Evolutionary conservation across 2,888 invertebrate genomes (phyloP), one percentile per base, ranked within the genome.

Genomic region (Xestia xanthographa): DNA sequence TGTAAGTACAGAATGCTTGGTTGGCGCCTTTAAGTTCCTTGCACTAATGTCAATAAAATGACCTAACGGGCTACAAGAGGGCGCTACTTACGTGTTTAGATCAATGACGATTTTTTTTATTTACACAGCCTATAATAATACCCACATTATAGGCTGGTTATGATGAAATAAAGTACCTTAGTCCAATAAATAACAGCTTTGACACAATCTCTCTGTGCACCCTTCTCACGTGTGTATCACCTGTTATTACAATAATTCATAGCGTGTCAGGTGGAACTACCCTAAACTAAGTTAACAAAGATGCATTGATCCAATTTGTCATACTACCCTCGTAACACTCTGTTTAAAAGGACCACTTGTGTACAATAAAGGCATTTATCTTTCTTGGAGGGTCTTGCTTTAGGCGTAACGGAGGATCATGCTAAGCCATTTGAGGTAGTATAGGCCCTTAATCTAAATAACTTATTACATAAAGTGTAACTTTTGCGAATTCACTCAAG

Each of bases 231-330:
- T 8, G 17, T 62, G 38, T 56, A 34, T 22, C 20, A 26, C 41
- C 20, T 62, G 34, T 72, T 38, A 58, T 66, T 43, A 66, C 6
- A 65, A 66, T 83, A 65, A 66, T 83, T 67, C 53, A 62, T 17
- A 26, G n/a, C 34, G 34, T 41, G 63, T 63, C 69, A 60, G 38
- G 56, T 72, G 45, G 66, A 60, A 56, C 62, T 48, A 41, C 45
- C 56, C 34, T 34, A 50, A 76, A 72, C 62, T 68, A 50, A 50
- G 29, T 63, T 73, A 68, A 71, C 75, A 45, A 58, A 66, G 72
- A 72, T 22, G 67, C 66, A 70, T 75, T 71, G 72, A 75, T 73
- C 67, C 66, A 62, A 72, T 73, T 74, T 68, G 81, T 73, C 82
- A 73, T 22, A 83, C 45, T 71, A 56, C 78, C 79, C 63, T 67